Conservation (phyloP, 2,113 vertebrate genomes). For the Struthio camelus region DNA sequence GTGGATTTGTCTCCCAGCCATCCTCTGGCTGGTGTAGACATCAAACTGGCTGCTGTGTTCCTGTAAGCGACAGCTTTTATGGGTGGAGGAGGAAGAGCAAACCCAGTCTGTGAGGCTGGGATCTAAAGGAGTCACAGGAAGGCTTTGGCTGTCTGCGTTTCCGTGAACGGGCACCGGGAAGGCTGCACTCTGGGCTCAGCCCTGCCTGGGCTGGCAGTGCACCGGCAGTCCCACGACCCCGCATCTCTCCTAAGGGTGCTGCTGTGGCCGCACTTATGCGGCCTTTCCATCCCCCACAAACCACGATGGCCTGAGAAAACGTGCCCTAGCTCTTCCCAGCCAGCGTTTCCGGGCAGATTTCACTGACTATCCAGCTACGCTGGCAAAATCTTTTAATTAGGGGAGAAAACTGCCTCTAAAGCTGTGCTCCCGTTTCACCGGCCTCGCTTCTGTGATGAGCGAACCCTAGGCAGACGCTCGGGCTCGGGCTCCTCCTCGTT, state of each 20-base stretch:
- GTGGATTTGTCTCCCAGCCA: background rate
- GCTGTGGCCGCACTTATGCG: too few relatives aligned
- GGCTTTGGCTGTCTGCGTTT: too few relatives aligned
- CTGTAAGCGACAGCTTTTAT: background rate
- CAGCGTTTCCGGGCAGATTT: background rate
- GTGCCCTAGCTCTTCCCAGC: background rate
- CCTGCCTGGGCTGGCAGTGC: too few relatives aligned
- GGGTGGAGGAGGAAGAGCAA: background rate
- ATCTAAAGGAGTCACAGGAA: too few relatives aligned
- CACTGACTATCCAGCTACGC: background rate
- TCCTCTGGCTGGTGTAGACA: background rate
- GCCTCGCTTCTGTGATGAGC: background rate
- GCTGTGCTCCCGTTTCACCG: background rate
- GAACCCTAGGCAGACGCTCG: background rate
- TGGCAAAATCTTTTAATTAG: slow-evolving; percentile 4
- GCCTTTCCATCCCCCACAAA: background rate
- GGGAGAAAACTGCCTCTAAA: background rate
- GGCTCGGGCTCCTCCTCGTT: background rate
- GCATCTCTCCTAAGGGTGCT: too few relatives aligned
- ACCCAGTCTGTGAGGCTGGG: background rate
- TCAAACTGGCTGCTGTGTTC: background rate
- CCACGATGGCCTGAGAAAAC: background rate
- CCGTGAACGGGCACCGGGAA: too few relatives aligned
- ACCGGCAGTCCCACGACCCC: too few relatives aligned
- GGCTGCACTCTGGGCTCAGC: too few relatives aligned